Percentiles rank a stretch among this genome's conserved stretches.
phyloP scores from a whole-genome alignment of 2,797 vertebrate genomes.

The Pangasius djambal region DNA sequence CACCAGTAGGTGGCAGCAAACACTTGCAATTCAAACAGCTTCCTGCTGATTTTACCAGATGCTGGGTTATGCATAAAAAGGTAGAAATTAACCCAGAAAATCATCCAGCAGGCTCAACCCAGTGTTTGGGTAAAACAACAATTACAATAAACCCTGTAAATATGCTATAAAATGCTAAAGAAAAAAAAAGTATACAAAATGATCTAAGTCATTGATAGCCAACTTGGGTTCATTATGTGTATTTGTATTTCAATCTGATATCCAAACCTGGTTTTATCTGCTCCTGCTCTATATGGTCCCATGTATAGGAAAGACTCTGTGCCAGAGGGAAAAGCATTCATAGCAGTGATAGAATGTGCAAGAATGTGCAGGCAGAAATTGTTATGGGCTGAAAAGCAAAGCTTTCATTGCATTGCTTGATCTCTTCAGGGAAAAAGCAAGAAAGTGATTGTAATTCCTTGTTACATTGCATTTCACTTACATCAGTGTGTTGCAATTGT shows the following conservation, averaged over 20 bases:
- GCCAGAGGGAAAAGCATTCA: not conserved
- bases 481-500: slow-evolving; percentile 5
- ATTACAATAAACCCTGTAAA: not conserved
- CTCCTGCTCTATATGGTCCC: not conserved
- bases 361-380: not conserved
- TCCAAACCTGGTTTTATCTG: not conserved
- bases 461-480: not conserved
- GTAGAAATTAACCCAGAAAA: not conserved
- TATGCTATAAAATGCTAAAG: not conserved
- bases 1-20: slow-evolving; percentile 46
- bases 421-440: not conserved
- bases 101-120: not conserved
- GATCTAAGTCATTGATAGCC: not conserved
- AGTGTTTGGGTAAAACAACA: not conserved
- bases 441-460: not conserved
- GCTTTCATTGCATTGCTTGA: not conserved
- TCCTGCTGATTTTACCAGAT: no score
- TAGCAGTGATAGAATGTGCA: not conserved
- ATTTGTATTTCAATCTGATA: slow-evolving; percentile 6
- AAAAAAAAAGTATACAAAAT: not conserved
- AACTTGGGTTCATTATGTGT: not conserved
- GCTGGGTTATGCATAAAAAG: not conserved
- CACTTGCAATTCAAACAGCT: slow-evolving; percentile 4
- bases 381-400: not conserved
- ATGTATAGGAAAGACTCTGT: not conserved